phyloP scores from a whole-genome alignment of 2,797 vertebrate genomes.

The Hirundo rustica region DNA sequence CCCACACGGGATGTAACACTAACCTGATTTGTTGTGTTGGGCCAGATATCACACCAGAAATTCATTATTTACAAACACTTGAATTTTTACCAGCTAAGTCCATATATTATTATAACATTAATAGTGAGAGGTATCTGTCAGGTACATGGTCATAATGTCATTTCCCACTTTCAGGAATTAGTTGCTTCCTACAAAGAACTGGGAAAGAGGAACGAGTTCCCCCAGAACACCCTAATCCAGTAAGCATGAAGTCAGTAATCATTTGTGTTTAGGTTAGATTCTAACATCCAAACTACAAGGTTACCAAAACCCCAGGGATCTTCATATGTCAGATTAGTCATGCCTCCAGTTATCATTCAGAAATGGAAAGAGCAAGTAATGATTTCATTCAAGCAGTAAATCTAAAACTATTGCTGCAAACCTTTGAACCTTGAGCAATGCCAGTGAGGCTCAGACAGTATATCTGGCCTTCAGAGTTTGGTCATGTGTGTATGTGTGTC shows the following conservation, averaged over 20 bases:
- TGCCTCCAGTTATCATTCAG: constrained; percentile 12
- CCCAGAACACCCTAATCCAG: neutral
- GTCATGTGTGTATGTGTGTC: neutral
- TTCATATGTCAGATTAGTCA: constrained; percentile 28
- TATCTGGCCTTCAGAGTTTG: neutral
- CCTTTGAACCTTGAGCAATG: neutral
- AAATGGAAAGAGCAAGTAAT: constrained; percentile 24
- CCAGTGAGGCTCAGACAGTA: neutral
- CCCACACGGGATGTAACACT: neutral
- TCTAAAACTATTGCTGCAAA: neutral
- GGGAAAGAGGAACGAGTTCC: neutral
- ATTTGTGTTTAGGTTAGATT: constrained; percentile 3
- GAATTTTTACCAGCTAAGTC: neutral
- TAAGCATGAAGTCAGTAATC: neutral
- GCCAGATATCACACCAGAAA: neutral
- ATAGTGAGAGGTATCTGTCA: neutral
- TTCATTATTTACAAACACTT: neutral
- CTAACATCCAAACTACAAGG: neutral
- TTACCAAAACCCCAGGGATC: neutral
- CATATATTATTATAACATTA: neutral
- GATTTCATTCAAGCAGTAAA: constrained; percentile 21
- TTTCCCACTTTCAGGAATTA: neutral
- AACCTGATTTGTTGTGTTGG: neutral
- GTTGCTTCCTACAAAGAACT: neutral
- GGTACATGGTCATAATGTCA: neutral